A percentile compares a stretch with the other conserved stretches of the same genome.
phyloP scores from a whole-genome alignment of 1,140 invertebrate genomes.

The Sesamia nonagrioides region DNA sequence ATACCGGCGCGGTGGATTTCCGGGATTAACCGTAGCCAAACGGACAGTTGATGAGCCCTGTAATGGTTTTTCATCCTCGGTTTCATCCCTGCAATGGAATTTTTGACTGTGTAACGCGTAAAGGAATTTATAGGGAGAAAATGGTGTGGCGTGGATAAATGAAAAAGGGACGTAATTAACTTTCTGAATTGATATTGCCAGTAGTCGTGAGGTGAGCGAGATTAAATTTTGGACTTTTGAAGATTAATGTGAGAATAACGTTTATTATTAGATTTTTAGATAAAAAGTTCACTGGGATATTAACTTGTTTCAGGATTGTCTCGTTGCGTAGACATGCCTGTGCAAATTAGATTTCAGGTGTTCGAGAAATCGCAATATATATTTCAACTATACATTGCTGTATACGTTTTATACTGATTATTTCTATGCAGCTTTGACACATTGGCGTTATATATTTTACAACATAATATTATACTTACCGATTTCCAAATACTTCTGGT shows the following conservation, averaged over 20 bases:
- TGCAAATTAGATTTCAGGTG: not conserved
- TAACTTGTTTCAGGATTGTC: not conserved
- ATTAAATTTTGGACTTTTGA: constrained; percentile 52
- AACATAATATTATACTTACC: no score
- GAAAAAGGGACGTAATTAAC: constrained; percentile 58
- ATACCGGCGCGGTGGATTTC: constrained; percentile 96
- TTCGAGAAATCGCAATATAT: not conserved
- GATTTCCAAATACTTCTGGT: constrained; percentile 97
- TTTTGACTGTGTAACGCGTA: constrained; percentile 55
- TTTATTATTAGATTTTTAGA: constrained; percentile 23
- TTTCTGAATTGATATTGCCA: constrained; percentile 58
- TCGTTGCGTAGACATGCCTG: not conserved
- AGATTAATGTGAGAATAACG: constrained; percentile 41
- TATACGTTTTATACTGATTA: no score
- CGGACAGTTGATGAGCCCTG: constrained; percentile 96
- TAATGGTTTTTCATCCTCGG: constrained; percentile 97
- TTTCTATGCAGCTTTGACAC: no score
- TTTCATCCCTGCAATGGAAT: constrained; percentile 91
- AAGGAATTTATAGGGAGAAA: constrained; percentile 47
- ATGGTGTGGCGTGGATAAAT: constrained; percentile 32
- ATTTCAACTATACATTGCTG: no score
- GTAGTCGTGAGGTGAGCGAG: constrained; percentile 29
- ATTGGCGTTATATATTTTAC: no score
- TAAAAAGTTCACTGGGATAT: constrained; percentile 11
- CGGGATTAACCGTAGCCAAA: constrained; percentile 97